Base-by-base conservation (phyloP, 2,888 invertebrate genomes). In the Cephus sareptanus region DNA sequence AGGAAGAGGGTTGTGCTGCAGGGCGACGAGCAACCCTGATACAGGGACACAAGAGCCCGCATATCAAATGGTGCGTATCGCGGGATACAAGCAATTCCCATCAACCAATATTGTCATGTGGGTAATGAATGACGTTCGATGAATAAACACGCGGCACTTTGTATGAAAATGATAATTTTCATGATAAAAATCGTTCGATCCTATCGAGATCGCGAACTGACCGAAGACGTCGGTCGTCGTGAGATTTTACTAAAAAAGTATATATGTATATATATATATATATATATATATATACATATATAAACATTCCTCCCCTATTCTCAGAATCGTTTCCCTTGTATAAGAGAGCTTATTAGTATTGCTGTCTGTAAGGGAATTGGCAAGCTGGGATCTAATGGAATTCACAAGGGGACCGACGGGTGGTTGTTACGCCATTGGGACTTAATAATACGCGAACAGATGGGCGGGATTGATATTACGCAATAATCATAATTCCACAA, bases 101-200 rank as follows among this genome's bases (percentile, higher is more conserved):
- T 90, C 89, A 90, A 89, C 89, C 89, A 90, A 91, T 91, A 91
- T 91, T 91, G 90, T 90, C 90, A 89, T 89, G 90, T 89, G 90
- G 90, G 90, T 90, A 90, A 91, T 90, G 90, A 91, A 90, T 88
- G 88, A 85, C 88, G 86, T 87, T 86, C 88, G 85, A 87, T 89
- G 90, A 90, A 90, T 90, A 90, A 91, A 90, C 90, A 89, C 88
- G 87, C 83, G 85, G 84, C 84, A 83, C 79, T 84, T 84, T 84
- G 84, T 84, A 83, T 86, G 85, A 85, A 86, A 88, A 87, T 82
- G 84, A 77, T 82, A 82, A 87, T 82, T 83, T 82, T 80, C 80
- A 76, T 76, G 77, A 77, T 79, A 79, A 73, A 77, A 81, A 76
- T 79, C 76, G 12, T 30, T 37, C 68, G 13, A 33, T 23, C 75